Conservation (phyloP, 37 sponge, comb jelly and placozoan species). For the Oopsacas minuta region DNA sequence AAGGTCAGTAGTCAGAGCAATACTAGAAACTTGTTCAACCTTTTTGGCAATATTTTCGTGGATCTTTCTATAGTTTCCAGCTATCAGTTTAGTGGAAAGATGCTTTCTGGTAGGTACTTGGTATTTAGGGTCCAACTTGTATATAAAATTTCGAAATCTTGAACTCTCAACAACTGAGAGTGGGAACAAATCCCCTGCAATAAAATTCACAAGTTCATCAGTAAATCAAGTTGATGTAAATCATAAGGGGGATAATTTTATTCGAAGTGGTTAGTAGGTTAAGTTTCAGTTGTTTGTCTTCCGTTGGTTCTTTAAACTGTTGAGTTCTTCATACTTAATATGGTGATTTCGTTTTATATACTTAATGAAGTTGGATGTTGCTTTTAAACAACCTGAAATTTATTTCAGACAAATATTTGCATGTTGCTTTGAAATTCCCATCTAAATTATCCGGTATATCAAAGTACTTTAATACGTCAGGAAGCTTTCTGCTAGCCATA, state of each 20-base stretch:
- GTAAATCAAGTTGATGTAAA: slow-evolving; percentile 21
- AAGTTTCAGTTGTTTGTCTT: slow-evolving; percentile 19
- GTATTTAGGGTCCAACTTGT: slow-evolving; percentile 20
- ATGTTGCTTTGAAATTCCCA: slow-evolving; percentile 17
- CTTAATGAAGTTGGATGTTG: slow-evolving; percentile 7
- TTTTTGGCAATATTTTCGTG: background rate
- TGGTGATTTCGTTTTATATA: slow-evolving; percentile 10
- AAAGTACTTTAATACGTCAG: slow-evolving; percentile 8
- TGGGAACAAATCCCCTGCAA: slow-evolving; percentile 24
- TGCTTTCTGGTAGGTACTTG: slow-evolving; percentile 20
- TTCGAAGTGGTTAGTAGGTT: slow-evolving; percentile 20
- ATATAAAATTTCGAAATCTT: slow-evolving; percentile 19
- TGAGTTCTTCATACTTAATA: slow-evolving; percentile 18
- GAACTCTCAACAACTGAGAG: slow-evolving; percentile 24
- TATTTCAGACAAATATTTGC: slow-evolving; percentile 18
- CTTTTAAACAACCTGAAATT: slow-evolving; percentile 20
- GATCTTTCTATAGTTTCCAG: slow-evolving; percentile 15
- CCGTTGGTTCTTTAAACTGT: slow-evolving; percentile 20
- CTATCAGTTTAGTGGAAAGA: slow-evolving; percentile 22
- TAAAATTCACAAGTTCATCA: slow-evolving; percentile 22
- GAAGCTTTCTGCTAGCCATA: slow-evolving; percentile 20
- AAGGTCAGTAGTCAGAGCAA: slow-evolving; percentile 22
- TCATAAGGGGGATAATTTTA: slow-evolving; percentile 19
- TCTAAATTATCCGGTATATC: slow-evolving; percentile 19
- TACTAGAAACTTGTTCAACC: background rate